phyloP scores from a whole-genome alignment of 2,888 invertebrate genomes.

The Euzophera pinguis region DNA sequence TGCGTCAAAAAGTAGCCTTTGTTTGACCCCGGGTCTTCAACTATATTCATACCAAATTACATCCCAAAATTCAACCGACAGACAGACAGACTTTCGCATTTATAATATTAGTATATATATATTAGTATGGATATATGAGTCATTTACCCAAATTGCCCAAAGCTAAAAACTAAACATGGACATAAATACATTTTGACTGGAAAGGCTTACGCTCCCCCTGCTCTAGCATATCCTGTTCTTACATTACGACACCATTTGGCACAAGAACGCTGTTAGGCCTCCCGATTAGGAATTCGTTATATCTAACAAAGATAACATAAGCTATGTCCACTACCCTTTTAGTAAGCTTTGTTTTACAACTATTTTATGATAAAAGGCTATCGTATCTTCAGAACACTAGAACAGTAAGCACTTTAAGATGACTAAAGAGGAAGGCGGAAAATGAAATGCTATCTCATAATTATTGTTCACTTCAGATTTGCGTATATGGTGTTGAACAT shows the following conservation, averaged over 20 bases:
- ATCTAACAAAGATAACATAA: constrained; percentile 58
- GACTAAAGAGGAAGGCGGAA: constrained; percentile 1
- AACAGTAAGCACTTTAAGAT: constrained; percentile 5
- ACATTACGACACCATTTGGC: constrained; percentile 31
- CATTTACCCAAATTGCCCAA: neutral
- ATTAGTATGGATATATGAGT: too few species aligned
- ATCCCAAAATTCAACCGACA: too few species aligned
- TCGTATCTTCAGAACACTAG: neutral
- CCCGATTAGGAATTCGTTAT: constrained; percentile 71
- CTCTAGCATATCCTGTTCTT: constrained; percentile 8
- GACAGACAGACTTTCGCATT: too few species aligned
- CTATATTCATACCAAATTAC: too few species aligned
- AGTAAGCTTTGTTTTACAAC: constrained; percentile 11
- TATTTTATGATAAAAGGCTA: constrained; percentile 11
- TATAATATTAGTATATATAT: too few species aligned
- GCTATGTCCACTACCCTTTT: constrained; percentile 36
- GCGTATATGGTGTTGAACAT: neutral
- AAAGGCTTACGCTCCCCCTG: neutral
- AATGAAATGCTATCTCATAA: neutral
- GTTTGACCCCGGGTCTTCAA: too few species aligned
- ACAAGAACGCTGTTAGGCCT: constrained; percentile 59
- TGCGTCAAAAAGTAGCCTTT: too few species aligned
- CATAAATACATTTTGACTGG: too few species aligned
- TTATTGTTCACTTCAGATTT: constrained; percentile 6
- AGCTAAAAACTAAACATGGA: too few species aligned